phyloP scores from a whole-genome alignment of 1,140 invertebrate species.

The Drosophila eugracilis region DNA sequence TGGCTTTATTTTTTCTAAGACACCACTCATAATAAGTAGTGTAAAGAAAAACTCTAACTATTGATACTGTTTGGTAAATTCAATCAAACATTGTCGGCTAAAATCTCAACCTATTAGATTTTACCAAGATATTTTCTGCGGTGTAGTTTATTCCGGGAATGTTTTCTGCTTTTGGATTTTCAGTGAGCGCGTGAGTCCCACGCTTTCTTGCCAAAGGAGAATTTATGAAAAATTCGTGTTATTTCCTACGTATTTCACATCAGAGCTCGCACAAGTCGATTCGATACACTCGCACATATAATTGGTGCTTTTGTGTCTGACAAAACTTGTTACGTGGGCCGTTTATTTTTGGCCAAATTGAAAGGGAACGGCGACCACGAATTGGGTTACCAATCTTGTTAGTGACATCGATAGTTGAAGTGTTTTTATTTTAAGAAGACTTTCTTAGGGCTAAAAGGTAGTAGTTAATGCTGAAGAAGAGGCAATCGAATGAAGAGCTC shows the following conservation, averaged over 20 bases:
- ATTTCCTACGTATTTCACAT: slow-evolving; percentile 36
- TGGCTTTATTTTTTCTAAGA: too few relatives aligned
- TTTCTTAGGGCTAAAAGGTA: background rate
- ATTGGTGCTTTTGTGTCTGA: slow-evolving; percentile 12
- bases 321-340: slow-evolving; percentile 37
- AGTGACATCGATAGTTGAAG: background rate
- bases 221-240: slow-evolving; percentile 48
- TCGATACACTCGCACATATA: slow-evolving; percentile 30
- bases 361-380: background rate
- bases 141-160: slow-evolving; percentile 3
- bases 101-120: too few relatives aligned
- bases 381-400: background rate
- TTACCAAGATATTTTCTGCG: too few relatives aligned
- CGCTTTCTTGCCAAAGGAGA: slow-evolving; percentile 13
- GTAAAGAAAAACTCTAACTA: too few relatives aligned
- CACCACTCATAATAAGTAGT: too few relatives aligned
- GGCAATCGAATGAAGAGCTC: slow-evolving; percentile 10
- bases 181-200: slow-evolving; percentile 13
- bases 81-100: too few relatives aligned
- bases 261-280: slow-evolving; percentile 25
- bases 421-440: background rate
- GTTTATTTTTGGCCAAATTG: slow-evolving; percentile 23
- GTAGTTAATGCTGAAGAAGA: background rate
- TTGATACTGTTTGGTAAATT: too few relatives aligned
- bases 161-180: background rate